Evolutionary conservation across 2,888 invertebrate genomes (phyloP), one percentile per base, ranked within the genome.

Genomic region (Pterostichus niger): DNA sequence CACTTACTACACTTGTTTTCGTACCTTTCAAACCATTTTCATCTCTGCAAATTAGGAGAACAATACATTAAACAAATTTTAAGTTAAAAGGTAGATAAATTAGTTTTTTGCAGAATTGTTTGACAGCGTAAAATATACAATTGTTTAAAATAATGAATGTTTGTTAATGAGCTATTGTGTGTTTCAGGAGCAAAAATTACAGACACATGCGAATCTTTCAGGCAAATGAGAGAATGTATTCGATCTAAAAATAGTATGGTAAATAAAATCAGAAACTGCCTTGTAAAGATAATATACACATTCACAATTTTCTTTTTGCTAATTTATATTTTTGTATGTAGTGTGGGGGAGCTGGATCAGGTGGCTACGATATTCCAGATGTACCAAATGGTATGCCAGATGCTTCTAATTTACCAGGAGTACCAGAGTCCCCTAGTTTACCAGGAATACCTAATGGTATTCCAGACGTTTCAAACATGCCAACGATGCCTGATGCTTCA

Each of bases 191-290:
- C 56, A 56, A 77, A 40, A 15, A 13, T 40, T 11, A 10, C 15
- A 6, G 56, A 77, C 15, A 54, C 40, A 13, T 77, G 77, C 11
- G 15, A 77, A 35, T 56, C 77, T 0, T 77, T 56, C 15, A 31
- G 40, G 6, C 49, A 40, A 40, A 77, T 77, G 77, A 33, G 77
- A 15, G 40, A 56, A 17, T 77, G 77, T 35, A 40, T 54, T 15
- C 77, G 77, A 17, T n/a, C 35, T 6, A 54, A 56, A 33, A 75
- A 52, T 33, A 49, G 52, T 52, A 31, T 75, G 75, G 75, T 75
- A 75, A 75, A 71, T 71, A 71, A 44, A 7, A 17, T 71, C 68
- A 71, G 7, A 71, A 44, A 71, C 9, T 71, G 68, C 68, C 68
- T 71, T 44, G 68, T 71, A 71, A 71, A 24, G 24, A 2, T 24